Conservation (phyloP, 2,797 vertebrate species). For the Pseudomugil tenellus region DNA sequence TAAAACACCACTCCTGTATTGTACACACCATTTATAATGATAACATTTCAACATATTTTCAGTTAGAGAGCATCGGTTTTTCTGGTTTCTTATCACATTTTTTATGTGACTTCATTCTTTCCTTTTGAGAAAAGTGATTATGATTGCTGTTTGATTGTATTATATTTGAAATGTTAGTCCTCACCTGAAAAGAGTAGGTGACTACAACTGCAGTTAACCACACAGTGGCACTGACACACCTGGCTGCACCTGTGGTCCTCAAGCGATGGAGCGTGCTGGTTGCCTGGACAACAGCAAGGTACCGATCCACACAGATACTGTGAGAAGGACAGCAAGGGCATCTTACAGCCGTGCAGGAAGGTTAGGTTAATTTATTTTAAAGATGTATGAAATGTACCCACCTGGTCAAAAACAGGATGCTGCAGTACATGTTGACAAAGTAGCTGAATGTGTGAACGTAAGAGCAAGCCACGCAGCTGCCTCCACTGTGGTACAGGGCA, state of each 20-base stretch:
- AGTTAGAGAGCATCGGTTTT: too few species aligned
- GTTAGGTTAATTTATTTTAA: not conserved
- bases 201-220: constrained; percentile 90
- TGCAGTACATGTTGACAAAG: constrained; percentile 98
- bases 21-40: too few species aligned
- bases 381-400: constrained; percentile 14
- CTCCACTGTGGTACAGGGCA: constrained; percentile 87
- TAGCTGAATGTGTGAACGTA: constrained; percentile 93
- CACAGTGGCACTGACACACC: constrained; percentile 84
- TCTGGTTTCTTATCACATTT: too few species aligned
- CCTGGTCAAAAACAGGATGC: constrained; percentile 92
- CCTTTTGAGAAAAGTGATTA: too few species aligned
- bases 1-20: too few species aligned
- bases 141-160: not conserved
- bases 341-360: not conserved
- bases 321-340: not conserved
- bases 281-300: constrained; percentile 90
- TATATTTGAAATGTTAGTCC: constrained; percentile 8
- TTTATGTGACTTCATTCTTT: too few species aligned
- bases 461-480: constrained; percentile 84
- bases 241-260: constrained; percentile 87
- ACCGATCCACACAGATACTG: constrained; percentile 94
- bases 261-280: constrained; percentile 86
- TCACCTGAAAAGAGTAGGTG: constrained; percentile 88
- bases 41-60: too few species aligned